These are phyloP conservation scores for Trinorchestia longiramus DNA, from an alignment of 1,140 invertebrate species.

Conservation along the genomic window DNA sequence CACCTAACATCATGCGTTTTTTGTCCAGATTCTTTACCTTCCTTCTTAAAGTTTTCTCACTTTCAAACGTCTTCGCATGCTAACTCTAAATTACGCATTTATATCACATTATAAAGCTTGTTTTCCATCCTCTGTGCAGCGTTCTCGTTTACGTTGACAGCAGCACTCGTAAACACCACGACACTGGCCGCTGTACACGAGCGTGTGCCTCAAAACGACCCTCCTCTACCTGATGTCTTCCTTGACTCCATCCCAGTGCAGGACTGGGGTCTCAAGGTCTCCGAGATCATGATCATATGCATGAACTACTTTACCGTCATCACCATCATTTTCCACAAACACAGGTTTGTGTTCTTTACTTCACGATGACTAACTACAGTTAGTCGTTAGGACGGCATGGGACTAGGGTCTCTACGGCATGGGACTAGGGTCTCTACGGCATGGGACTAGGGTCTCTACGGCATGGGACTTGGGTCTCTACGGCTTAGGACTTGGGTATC, in stretches of 20 bases:
- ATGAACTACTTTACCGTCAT: conserved; percentile 80
- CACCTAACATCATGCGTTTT: too few relatives aligned
- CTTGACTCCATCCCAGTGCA: conserved; percentile 79
- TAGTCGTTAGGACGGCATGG: too few relatives aligned
- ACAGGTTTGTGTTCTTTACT: conserved; percentile 74
- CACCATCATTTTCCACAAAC: conserved; percentile 85
- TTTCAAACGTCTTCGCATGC: background rate
- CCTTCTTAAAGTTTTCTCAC: too few relatives aligned
- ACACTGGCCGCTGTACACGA: conserved; percentile 84
- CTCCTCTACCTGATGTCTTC: conserved; percentile 84
- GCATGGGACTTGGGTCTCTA: too few relatives aligned
- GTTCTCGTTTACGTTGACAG: conserved; percentile 69
- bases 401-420: too few relatives aligned
- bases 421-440: too few relatives aligned
- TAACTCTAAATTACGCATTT: background rate
- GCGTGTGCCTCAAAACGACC: conserved; percentile 79
- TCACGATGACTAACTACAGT: background rate
- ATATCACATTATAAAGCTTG: too few relatives aligned
- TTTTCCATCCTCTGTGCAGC: conserved; percentile 68
- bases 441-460: too few relatives aligned
- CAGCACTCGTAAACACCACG: conserved; percentile 70
- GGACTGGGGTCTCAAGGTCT: conserved; percentile 85
- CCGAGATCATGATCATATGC: conserved; percentile 88
- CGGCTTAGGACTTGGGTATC: too few relatives aligned
- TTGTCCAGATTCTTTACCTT: too few relatives aligned